Base-by-base conservation (phyloP, 2,888 invertebrate genomes). In the Drosophila mayaguana region DNA sequence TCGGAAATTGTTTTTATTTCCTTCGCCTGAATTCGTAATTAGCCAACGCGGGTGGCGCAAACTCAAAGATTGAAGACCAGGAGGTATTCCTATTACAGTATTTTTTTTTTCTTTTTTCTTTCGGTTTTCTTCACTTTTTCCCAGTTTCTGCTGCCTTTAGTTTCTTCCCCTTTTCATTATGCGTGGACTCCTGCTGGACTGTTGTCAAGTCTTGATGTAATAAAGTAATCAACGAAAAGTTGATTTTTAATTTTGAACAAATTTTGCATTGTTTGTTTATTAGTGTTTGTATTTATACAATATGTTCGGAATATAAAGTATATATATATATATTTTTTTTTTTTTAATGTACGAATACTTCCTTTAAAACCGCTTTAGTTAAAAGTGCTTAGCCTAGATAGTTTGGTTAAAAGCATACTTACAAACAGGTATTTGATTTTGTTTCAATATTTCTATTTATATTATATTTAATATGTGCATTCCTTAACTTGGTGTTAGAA, bases 21-120 rank as follows among this genome's bases (percentile, higher is more conserved):
- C 20, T 76, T 80, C 78, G 64, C 62, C 72, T 51, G 88, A 88
- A 88, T 88, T 80, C 57, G 71, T 85, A 89, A 89, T 89, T 89
- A 81, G 82, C 78, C 70, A 38, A 12, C 42, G 25, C 28, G 48
- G 40, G 22, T 11, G 14, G 45, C 36, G 46, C 38, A 16, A 32
- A 25, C 81, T 75, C 59, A 54, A 67, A 64, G 72, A 61, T 62
- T 66, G 50, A 34, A 42, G 20, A 43, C 32, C 62, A 63, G 65
- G 2, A 9, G 48, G 71, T 72, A 63, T 81, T 71, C 54, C 55
- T 68, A 38, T 54, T 54, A 18, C 25, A 22, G 20, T 12, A 7
- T 32, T 55, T 22, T 14, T 43, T 12, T 20, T 5, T 43, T 14
- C 42, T 22, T 14, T 43, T 12, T 20, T 5, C 20, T 14, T 36